Percentiles rank a stretch among this genome's conserved stretches.
Conservation (phyloP, 2,888 invertebrate species). For the Sericinus montela region DNA sequence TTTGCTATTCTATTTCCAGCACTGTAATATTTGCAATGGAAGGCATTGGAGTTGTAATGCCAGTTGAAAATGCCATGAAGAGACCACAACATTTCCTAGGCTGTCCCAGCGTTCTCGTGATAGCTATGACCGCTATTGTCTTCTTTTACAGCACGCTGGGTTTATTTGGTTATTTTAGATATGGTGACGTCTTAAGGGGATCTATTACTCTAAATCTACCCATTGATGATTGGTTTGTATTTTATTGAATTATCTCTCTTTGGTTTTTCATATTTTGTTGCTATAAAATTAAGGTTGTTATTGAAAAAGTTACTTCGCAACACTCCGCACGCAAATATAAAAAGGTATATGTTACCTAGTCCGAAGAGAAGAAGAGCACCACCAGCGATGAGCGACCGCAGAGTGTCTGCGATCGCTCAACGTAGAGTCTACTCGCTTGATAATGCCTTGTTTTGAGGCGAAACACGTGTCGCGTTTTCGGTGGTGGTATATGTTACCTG, state of each 20-base stretch:
- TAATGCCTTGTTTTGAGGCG: too few species aligned
- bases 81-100: constrained; percentile 89
- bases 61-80: constrained; percentile 94
- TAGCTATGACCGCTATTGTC: constrained; percentile 90
- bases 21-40: constrained; percentile 99
- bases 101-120: constrained; percentile 90
- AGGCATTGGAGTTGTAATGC: constrained; percentile 95
- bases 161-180: constrained; percentile 93
- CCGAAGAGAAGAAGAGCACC: too few species aligned
- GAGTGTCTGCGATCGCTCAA: too few species aligned
- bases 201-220: constrained; percentile 94
- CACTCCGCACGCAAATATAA: too few species aligned
- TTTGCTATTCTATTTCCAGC: constrained; percentile 51
- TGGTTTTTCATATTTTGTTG: too few species aligned
- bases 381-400: too few species aligned
- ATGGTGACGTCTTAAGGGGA: constrained; percentile 83
- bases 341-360: too few species aligned
- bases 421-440: too few species aligned
- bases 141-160: constrained; percentile 89
- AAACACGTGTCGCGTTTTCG: too few species aligned
- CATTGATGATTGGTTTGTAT: constrained; percentile 80
- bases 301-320: too few species aligned
- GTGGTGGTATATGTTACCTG: too few species aligned
- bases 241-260: neutral
- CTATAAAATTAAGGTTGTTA: too few species aligned